A percentile compares a stretch with the other conserved stretches of the same genome.
Conservation (phyloP, 2,888 invertebrate genomes). For the Pediacus dermestoides region DNA sequence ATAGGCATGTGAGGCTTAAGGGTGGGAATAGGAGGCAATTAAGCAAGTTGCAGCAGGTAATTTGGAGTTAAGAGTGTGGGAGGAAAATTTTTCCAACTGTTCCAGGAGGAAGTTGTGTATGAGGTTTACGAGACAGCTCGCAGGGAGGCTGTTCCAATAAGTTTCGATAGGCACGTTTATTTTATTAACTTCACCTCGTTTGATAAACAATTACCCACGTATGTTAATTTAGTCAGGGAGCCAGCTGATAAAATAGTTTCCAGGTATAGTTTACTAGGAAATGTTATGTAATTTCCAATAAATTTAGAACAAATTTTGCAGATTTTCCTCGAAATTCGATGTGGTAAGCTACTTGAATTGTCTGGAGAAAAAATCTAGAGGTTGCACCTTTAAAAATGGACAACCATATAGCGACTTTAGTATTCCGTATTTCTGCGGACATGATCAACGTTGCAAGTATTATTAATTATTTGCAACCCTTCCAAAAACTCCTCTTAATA, state of each 20-base stretch:
- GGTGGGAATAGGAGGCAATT: slow-evolving; percentile 40
- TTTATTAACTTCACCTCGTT: slow-evolving; percentile 60
- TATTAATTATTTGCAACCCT: background rate
- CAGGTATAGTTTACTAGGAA: slow-evolving; percentile 43
- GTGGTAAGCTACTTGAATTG: slow-evolving; percentile 30
- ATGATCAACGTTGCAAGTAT: slow-evolving; percentile 58
- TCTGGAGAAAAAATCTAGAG: slow-evolving; percentile 21
- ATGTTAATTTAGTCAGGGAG: slow-evolving; percentile 59
- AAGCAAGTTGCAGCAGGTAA: slow-evolving; percentile 48
- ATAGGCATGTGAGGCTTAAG: slow-evolving; percentile 55
- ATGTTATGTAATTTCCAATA: no score
- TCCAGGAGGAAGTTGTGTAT: slow-evolving; percentile 54
- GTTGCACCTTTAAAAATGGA: slow-evolving; percentile 29
- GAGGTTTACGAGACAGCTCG: slow-evolving; percentile 52
- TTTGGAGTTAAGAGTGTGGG: no score
- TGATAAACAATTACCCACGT: slow-evolving; percentile 57
- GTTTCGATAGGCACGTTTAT: slow-evolving; percentile 58
- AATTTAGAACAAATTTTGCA: no score
- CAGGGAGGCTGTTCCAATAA: slow-evolving; percentile 56
- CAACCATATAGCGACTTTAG: slow-evolving; percentile 47
- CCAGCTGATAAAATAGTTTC: slow-evolving; percentile 56
- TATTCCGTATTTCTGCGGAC: slow-evolving; percentile 64
- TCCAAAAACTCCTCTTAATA: background rate
- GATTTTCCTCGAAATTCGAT: no score
- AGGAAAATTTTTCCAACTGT: no score